Evolutionary conservation across 2,888 invertebrate species (phyloP).

Genomic region (Antheraea yamamai): DNA sequence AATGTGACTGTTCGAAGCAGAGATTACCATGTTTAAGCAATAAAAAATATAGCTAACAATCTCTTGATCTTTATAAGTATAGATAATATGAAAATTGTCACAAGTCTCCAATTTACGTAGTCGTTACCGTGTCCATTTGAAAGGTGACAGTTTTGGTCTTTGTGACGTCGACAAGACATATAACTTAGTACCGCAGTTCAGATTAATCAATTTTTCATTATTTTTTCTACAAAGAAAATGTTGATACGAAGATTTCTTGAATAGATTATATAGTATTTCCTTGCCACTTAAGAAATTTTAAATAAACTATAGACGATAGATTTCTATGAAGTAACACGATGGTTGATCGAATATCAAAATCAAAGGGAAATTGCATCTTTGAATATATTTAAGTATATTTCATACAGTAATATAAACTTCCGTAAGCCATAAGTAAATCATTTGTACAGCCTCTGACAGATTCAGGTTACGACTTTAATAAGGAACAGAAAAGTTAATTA

Average conservation of each 20-base stretch:
- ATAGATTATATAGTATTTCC: no score
- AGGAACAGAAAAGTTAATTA: conserved; percentile 24
- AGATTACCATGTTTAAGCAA: no score
- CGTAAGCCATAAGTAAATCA: neutral
- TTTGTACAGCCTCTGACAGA: neutral
- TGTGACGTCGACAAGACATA: conserved; percentile 26
- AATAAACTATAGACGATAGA: no score
- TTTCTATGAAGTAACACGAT: no score
- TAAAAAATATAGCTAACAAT: no score
- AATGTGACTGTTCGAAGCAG: no score
- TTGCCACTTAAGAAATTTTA: no score
- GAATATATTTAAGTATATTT: no score
- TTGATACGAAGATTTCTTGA: neutral
- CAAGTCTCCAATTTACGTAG: conserved; percentile 3
- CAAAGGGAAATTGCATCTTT: no score
- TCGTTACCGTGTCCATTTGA: conserved; percentile 21
- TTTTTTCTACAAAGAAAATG: neutral
- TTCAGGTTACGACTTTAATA: conserved; percentile 20
- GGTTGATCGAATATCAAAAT: no score
- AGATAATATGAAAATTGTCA: neutral
- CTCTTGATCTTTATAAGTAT: no score
- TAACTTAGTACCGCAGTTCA: conserved; percentile 19
- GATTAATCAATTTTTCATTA: neutral
- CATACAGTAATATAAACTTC: no score
- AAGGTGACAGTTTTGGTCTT: conserved; percentile 20